Base-by-base conservation (phyloP, 1,140 invertebrate species). In the Heliconius himera region DNA sequence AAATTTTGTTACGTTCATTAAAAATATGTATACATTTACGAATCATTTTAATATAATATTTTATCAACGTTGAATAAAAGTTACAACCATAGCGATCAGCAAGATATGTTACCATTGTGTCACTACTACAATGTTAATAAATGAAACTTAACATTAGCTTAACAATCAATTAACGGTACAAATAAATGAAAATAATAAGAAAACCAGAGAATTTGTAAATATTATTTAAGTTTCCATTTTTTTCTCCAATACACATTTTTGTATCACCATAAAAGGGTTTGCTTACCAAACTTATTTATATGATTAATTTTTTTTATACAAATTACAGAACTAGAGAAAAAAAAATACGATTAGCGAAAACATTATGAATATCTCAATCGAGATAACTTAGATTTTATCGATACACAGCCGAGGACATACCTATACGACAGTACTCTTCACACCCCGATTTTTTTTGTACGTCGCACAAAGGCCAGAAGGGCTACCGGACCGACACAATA, bases 381-480 rank as follows among this genome's bases (percentile, higher is more conserved):
- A n/a, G 16, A 11, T 22, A 56, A 66, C 8, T 29, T 33, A 41
- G 16, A 75, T 9, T 60, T 75, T 60, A 75, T 38, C 38, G 22
- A 74, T 56, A 66, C 41, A n/a, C 3, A 56, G 8, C 3, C 13
- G 22, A 54, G n/a, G 41, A 51, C 84, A 85, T 81, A 85, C 16
- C 90, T 90, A 22, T 46, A 6, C 66, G 81, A 80, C 78, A 78
- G 73, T 74, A 78, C 83, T 87, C 83, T 94, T 93, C 90, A 93
- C 93, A 94, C 92, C 91, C 92, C 89, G 87, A 84, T 88, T 85
- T 92, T 92, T 93, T 93, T 94, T 90, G 85, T 88, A 83, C 82
- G 88, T 90, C 91, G 82, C 88, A 93, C 90, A 93, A 92, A 93
- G 86, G 91, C 90, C 88, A 89, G 84, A 86, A 88, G 87, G 90